These are phyloP conservation scores for Heterotis niloticus DNA, from an alignment of 2,113 vertebrate genomes.

Conservation along the genomic window DNA sequence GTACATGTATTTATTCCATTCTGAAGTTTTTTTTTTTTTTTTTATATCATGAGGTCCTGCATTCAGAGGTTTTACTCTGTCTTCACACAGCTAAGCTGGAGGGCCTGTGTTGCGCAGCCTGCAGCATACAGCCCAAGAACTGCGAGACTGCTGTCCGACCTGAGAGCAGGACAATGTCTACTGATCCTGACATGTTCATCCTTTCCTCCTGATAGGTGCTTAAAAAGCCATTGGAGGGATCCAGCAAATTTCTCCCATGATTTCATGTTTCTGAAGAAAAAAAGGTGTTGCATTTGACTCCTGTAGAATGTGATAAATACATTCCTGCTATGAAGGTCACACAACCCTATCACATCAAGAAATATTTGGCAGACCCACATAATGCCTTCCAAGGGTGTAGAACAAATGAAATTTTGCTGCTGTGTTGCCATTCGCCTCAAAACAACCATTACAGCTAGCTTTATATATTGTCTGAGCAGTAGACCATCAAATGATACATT, in stretches of 20 bases:
- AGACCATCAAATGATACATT: constrained; percentile 82
- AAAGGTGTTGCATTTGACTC: constrained; percentile 68
- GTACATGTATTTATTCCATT: background rate
- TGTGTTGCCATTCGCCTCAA: constrained; percentile 81
- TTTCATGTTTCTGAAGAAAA: constrained; percentile 51
- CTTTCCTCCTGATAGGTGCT: constrained; percentile 50
- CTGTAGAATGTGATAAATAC: constrained; percentile 82
- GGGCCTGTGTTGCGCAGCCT: background rate
- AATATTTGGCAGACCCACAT: constrained; percentile 79
- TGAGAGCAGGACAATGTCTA: constrained; percentile 35
- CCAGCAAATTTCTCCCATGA: constrained; percentile 45
- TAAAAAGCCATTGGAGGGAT: constrained; percentile 51
- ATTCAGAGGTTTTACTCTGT: background rate
- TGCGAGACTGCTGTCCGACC: constrained; percentile 41
- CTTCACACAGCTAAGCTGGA: background rate
- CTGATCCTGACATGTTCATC: constrained; percentile 28
- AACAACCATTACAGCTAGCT: constrained; percentile 83
- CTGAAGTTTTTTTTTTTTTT: background rate
- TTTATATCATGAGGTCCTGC: too few species aligned
- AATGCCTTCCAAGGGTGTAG: constrained; percentile 86
- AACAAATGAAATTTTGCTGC: constrained; percentile 88
- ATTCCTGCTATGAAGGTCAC: constrained; percentile 86
- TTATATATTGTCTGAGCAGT: constrained; percentile 84
- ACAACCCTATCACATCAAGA: constrained; percentile 79
- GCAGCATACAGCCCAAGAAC: background rate